phyloP scores from a whole-genome alignment of 2,113 vertebrate species.

The Mellivora capensis region DNA sequence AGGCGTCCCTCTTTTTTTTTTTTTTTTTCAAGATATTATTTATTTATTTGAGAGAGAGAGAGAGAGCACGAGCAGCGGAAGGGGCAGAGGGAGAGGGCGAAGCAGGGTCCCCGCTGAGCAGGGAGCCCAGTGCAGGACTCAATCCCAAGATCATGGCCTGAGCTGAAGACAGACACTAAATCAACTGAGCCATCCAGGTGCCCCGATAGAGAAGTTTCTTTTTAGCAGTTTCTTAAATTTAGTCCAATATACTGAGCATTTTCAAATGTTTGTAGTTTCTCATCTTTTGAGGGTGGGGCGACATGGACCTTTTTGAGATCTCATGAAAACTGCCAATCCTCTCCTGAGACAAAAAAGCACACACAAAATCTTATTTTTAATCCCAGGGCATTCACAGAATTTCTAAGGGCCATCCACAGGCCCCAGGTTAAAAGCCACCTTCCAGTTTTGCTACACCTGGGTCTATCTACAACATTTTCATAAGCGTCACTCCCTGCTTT shows the following conservation, averaged over 20 bases:
- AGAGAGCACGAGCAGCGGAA: too few species aligned
- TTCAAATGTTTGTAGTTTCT: neutral
- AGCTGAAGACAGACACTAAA: neutral
- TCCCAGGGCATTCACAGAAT: neutral
- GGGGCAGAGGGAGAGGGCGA: too few species aligned
- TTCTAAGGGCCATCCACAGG: neutral
- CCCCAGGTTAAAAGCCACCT: neutral
- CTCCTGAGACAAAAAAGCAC: neutral
- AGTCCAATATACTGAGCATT: neutral
- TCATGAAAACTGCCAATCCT: neutral
- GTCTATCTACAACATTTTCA: neutral
- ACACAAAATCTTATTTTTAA: neutral
- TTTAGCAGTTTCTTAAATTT: neutral
- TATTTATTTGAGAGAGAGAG: too few species aligned
- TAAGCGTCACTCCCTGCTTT: neutral
- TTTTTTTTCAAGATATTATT: neutral
- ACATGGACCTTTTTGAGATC: neutral
- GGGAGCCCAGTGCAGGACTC: too few species aligned
- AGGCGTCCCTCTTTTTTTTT: too few species aligned
- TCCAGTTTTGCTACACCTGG: neutral
- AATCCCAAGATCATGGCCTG: neutral
- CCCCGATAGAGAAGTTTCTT: neutral
- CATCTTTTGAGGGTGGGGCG: neutral
- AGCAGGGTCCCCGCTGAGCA: too few species aligned
- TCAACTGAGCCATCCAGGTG: neutral